Base-by-base conservation (phyloP, 2,888 invertebrate species). In the Ceratothoa steindachneri region DNA sequence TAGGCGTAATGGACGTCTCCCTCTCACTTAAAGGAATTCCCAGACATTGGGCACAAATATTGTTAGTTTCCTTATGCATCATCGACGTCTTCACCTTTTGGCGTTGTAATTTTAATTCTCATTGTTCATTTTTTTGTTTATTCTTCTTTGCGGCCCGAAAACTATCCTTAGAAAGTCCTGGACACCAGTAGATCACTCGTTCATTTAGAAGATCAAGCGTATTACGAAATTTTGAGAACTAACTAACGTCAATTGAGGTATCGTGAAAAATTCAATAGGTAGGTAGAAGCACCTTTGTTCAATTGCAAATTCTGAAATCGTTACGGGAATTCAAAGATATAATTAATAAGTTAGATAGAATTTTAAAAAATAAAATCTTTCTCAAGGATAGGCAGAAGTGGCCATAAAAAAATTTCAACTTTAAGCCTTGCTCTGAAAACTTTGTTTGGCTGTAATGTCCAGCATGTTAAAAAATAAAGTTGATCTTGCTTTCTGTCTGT, bases 381-480 rank as follows among this genome's bases (percentile, higher is more conserved):
- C 15, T 41, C 7, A 41, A 41, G 41, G 41, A 41, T 41, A 41
- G 41, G 15, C 41, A 41, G 15, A 9, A 41, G 41, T n/a, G 41
- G 7, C 41, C 41, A 41, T 9, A 41, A 9, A 41, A 41, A 41
- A 41, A 41, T 41, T 41, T 9, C 5, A 41, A 41, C 5, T 41
- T 41, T 9, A 41, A 41, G 15, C 15, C 41, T 41, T 41, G 41
- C 41, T 41, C 41, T 41, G 41, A 41, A 41, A 41, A 41, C 5
- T 9, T 41, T 41, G 7, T 41, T 60, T 60, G n/a, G 60, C 60
- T 24, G 60, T 60, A 24, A 60, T 60, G 60, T 60, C 60, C 60
- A 60, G 60, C 60, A 60, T 60, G 60, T 60, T 60, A 24, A 60
- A n/a, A 60, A 24, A 60, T 60, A 60, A 60, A 60, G 60, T 60